Percentiles rank a stretch among this genome's conserved stretches.
These are phyloP conservation scores for Drosophila ogumai DNA, from an alignment of 1,140 invertebrate genomes.

Conservation along the genomic window DNA sequence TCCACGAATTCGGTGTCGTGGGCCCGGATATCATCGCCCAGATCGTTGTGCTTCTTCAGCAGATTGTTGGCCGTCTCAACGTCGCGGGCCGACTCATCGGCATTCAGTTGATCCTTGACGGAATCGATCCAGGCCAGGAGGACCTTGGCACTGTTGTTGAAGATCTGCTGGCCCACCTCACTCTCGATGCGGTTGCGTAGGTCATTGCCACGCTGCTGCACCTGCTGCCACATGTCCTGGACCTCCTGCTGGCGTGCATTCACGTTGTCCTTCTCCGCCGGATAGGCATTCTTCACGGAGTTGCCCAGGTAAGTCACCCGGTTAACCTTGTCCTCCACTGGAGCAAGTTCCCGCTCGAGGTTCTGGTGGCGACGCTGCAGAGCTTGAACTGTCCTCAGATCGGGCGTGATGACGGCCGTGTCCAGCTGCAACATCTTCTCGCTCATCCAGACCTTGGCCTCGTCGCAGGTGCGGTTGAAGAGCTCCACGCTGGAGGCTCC, in stretches of 20 bases:
- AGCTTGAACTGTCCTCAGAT: slow-evolving; percentile 96
- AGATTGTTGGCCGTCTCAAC: slow-evolving; percentile 95
- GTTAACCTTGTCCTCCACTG: slow-evolving; percentile 95
- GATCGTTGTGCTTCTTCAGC: slow-evolving; percentile 95
- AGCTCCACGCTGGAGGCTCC: slow-evolving; percentile 97
- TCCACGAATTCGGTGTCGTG: slow-evolving; percentile 91
- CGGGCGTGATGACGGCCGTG: slow-evolving; percentile 91
- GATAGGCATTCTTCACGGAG: slow-evolving; percentile 95
- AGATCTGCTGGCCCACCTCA: slow-evolving; percentile 97
- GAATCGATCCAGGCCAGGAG: slow-evolving; percentile 91
- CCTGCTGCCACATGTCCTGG: slow-evolving; percentile 93
- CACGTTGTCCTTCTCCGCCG: slow-evolving; percentile 94
- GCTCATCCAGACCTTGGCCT: slow-evolving; percentile 96
- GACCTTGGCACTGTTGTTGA: slow-evolving; percentile 93
- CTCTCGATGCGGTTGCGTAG: slow-evolving; percentile 93
- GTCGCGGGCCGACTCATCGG: slow-evolving; percentile 93
- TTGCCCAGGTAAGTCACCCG: slow-evolving; percentile 93
- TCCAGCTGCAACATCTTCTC: slow-evolving; percentile 96
- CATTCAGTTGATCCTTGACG: slow-evolving; percentile 92
- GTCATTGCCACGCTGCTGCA: slow-evolving; percentile 93
- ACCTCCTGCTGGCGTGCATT: slow-evolving; percentile 94
- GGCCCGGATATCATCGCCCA: slow-evolving; percentile 95
- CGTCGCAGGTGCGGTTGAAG: slow-evolving; percentile 96
- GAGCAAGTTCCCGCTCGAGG: slow-evolving; percentile 94
- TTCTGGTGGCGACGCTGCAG: slow-evolving; percentile 95